Evolutionary conservation across 23 tunicate species (phyloP), one percentile per base, ranked within the genome.

Genomic region (Aplidium turbinatum): DNA sequence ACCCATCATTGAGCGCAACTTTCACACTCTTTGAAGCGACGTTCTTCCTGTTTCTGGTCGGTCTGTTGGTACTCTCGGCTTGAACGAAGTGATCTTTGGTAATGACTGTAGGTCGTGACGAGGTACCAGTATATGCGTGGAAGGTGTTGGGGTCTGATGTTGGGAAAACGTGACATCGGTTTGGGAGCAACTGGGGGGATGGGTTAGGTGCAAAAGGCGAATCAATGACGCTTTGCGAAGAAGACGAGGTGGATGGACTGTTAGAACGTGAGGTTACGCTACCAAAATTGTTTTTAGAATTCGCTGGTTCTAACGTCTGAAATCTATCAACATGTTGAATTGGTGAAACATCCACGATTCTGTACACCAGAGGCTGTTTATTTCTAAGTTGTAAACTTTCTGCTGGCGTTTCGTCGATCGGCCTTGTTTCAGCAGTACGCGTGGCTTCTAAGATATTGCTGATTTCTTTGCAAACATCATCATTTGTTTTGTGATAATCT

Each of bases 161-260:
- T 19, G 89, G 89, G 27, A 83, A 83, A 47, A 83, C 53, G 22
- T 83, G 81, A 53, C 66, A 63, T 24, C 81, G 81, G 52, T 75
- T 54, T 23, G 76, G 47, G 30, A 68, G 68, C 16, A 83, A 76
- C 13, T 52, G 65, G 16, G 89, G 89, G 28, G 89, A 76, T 13
- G 89, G 70, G 45, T 74, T 83, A 25, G 89, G 89, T 28, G 74
- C 76, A 4, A 34, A 47, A 4, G 81, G 89, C 1, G 47, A 81
- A 19, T 31, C 38, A 18, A 20, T 52, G 7, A 4, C n/a, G 42
- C 23, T 18, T 2, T 68, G 54, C 3, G 56, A 19, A 16, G 79
- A 71, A n/a, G n/a, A n/a, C n/a, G n/a, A n/a, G 11, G 23, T 23
- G 1, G 83, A 31, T 3, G 11, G 22, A 31, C 55, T 63, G 63